These are phyloP conservation scores for Odocoileus virginianus DNA, from an alignment of 2,113 vertebrate species.

Conservation along the genomic window DNA sequence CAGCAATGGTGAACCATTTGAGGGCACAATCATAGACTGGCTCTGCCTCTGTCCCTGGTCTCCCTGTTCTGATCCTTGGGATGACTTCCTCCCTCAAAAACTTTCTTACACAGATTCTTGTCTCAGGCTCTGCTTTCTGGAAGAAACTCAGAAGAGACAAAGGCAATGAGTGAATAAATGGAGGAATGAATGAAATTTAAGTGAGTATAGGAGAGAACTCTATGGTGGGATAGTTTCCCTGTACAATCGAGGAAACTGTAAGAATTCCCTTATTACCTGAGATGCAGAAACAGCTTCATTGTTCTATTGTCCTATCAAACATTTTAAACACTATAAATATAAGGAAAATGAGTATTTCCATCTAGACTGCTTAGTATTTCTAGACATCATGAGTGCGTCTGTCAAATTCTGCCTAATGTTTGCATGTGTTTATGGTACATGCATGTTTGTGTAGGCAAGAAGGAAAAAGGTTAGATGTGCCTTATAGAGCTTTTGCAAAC, in stretches of 20 bases:
- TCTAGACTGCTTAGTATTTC: neutral
- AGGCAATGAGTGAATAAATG: neutral
- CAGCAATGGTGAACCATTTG: neutral
- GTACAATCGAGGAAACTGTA: neutral
- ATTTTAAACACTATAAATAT: neutral
- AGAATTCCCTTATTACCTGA: neutral
- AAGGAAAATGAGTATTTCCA: neutral
- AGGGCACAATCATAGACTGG: neutral
- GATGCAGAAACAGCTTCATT: neutral
- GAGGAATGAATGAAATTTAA: neutral
- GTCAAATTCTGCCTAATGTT: neutral
- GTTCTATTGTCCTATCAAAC: neutral
- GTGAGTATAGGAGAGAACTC: neutral
- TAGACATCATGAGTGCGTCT: neutral
- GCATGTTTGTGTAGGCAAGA: neutral
- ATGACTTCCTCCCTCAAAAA: neutral
- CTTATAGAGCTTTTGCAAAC: neutral
- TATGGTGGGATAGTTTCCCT: neutral
- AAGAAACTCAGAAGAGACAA: neutral
- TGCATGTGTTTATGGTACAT: neutral
- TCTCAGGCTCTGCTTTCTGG: neutral
- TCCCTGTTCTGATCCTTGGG: neutral
- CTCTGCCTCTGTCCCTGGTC: neutral
- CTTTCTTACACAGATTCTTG: neutral
- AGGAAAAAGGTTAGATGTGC: neutral